Base-by-base conservation (phyloP, 2,888 invertebrate genomes). In the Caenorhabditis wallacei region DNA sequence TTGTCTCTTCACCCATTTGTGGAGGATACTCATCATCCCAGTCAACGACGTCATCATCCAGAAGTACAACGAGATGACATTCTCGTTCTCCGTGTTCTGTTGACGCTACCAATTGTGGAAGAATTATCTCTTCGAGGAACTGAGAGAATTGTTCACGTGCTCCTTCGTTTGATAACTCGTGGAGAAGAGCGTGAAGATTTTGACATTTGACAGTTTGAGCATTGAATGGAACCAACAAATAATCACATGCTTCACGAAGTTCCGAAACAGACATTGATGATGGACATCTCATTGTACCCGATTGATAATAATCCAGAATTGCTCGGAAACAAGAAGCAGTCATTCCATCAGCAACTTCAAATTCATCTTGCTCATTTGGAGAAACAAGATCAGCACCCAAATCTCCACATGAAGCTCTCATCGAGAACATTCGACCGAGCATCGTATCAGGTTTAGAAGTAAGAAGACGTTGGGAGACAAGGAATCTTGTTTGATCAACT, bases 21-120 rank as follows among this genome's bases (percentile, higher is more conserved):
- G 99, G 99, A 0, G 99, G 99, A 93, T 97, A 98, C 92, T 98
- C 96, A 92, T 97, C 97, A 92, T 99, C 99, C 99, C 99, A 99
- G 92, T 99, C 99, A 30, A 95, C 95, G 3, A 94, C 95, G 93
- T 99, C 99, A 90, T 99, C 99, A 91, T 99, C 98, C 48, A 97
- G 93, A 54, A 99, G 94, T 4, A 97, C 96, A 24, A 98, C 98
- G 80, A 99, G 96, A 92, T 99, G 98, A 92, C 98, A 98, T 93
- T 98, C 99, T 8, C 98, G 94, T 93, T 99, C 99, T 0, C 99
- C 99, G 74, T 96, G 94, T 93, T 94, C 93, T 40, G 94, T 94
- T 88, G 93, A 93, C 20, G 91, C 95, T 43, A 99, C 98, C 97
- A 99, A 97, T 75, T 97, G 94, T 0, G 99, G 99, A 70, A 99